These are phyloP conservation scores for Pyralis farinalis DNA, from an alignment of 2,888 invertebrate genomes.

Conservation along the genomic window DNA sequence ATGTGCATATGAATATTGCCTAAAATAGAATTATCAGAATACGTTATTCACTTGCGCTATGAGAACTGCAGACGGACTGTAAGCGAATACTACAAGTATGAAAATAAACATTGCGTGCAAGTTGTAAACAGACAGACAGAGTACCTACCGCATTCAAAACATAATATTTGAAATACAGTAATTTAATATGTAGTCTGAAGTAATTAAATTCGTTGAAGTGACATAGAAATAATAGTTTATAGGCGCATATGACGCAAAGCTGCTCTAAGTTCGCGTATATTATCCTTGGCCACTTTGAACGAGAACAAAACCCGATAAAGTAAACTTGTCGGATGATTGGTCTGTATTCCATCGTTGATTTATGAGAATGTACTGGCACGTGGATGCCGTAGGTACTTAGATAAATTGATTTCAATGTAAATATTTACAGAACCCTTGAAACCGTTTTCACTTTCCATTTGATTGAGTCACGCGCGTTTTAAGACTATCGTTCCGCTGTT, in stretches of 20 bases:
- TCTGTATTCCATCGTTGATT: constrained; percentile 26
- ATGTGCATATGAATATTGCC: too few species aligned
- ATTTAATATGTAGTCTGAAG: too few species aligned
- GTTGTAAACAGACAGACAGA: too few species aligned
- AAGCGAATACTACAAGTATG: too few species aligned
- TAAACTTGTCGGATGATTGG: constrained; percentile 22
- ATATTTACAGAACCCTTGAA: constrained; percentile 7
- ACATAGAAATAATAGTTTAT: not conserved
- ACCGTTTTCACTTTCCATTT: constrained; percentile 4
- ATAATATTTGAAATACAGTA: too few species aligned
- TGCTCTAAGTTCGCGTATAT: not conserved
- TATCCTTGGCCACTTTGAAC: constrained; percentile 18
- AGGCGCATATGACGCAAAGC: not conserved
- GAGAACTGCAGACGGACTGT: too few species aligned
- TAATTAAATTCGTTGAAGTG: not conserved
- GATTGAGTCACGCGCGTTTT: constrained; percentile 4
- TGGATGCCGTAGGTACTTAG: constrained; percentile 1
- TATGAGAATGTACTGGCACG: constrained; percentile 17
- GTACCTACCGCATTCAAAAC: too few species aligned
- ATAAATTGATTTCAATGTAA: constrained; percentile 1
- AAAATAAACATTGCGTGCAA: too few species aligned
- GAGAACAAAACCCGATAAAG: constrained; percentile 22
- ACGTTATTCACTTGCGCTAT: too few species aligned
- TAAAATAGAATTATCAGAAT: too few species aligned
- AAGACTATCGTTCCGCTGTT: constrained; percentile 1